Evolutionary conservation across 2,888 invertebrate genomes (phyloP).

Genomic region (Lasioglossum leucozonium): DNA sequence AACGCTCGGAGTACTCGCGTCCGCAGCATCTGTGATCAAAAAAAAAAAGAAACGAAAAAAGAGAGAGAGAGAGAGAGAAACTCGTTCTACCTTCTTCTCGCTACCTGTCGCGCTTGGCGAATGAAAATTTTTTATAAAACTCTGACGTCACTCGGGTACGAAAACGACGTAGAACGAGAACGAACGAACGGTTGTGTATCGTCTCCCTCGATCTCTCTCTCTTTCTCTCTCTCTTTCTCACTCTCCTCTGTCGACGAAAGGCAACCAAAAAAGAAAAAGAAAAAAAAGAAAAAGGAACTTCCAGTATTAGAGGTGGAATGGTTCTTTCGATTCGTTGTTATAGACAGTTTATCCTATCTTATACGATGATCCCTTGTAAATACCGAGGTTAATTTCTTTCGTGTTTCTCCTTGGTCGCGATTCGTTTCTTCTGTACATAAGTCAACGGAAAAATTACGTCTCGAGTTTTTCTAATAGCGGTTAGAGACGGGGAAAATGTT

Average conservation of each 20-base stretch:
- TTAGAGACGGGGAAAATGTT: background rate
- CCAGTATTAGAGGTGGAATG: conserved; percentile 14
- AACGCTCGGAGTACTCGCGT: background rate
- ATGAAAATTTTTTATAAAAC: background rate
- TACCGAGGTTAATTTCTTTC: conserved; percentile 3
- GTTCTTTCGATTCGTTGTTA: conserved; percentile 1
- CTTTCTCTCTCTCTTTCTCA: too few relatives aligned
- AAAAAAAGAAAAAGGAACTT: conserved; percentile 20
- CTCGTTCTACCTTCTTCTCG: conserved; percentile 20
- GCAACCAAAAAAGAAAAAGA: conserved; percentile 9
- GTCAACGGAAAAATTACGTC: background rate
- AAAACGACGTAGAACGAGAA: conserved; percentile 24
- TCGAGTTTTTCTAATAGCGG: background rate
- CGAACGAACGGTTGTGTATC: conserved; percentile 33
- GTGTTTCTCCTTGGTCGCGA: conserved; percentile 6
- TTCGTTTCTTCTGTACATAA: conserved; percentile 44
- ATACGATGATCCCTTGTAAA: background rate
- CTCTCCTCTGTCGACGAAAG: conserved; percentile 1
- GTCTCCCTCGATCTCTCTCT: too few relatives aligned
- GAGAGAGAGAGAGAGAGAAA: too few relatives aligned
- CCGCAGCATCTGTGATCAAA: background rate
- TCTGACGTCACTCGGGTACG: background rate
- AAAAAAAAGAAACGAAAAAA: too few relatives aligned
- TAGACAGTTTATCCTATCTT: background rate
- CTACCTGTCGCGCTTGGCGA: background rate